These are phyloP conservation scores for Ataeniobius toweri DNA, from an alignment of 2,797 vertebrate genomes.

Conservation along the genomic window DNA sequence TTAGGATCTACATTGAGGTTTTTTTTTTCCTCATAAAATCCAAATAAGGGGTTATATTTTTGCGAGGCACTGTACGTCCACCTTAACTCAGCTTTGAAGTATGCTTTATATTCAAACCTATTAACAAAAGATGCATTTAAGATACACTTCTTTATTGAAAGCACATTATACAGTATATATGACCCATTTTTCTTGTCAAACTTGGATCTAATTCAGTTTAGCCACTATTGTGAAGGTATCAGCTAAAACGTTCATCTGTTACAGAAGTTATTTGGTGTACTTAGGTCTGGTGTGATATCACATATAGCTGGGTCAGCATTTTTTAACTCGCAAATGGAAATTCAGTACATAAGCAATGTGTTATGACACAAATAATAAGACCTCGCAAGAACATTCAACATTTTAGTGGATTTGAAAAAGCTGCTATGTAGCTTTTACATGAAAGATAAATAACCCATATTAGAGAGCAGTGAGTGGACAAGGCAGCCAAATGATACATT, in stretches of 20 bases:
- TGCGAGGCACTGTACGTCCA: not conserved
- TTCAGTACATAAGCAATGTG: conserved; percentile 2
- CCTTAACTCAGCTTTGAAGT: not conserved
- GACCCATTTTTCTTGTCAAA: conserved; percentile 10
- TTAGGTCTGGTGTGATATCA: conserved; percentile 11
- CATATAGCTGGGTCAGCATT: conserved; percentile 7
- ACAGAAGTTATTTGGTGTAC: conserved; percentile 3
- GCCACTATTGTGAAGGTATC: conserved; percentile 13
- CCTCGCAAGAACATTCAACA: conserved; percentile 13
- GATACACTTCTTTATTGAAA: conserved; percentile 59
- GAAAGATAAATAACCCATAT: not conserved
- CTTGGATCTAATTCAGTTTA: not conserved
- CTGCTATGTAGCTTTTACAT: not conserved
- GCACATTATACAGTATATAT: conserved; percentile 30
- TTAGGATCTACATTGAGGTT: not conserved
- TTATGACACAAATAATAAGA: conserved; percentile 16
- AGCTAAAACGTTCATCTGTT: conserved; percentile 1
- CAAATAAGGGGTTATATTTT: not conserved
- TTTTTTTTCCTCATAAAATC: not conserved
- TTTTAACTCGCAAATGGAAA: conserved; percentile 12
- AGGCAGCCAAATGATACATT: not conserved
- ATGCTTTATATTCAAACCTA: not conserved
- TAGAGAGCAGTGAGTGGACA: not conserved
- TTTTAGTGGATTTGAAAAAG: conserved; percentile 26
- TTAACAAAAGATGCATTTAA: not conserved